Conservation (phyloP, 1,140 invertebrate genomes). For the Drosophila arizonae region DNA sequence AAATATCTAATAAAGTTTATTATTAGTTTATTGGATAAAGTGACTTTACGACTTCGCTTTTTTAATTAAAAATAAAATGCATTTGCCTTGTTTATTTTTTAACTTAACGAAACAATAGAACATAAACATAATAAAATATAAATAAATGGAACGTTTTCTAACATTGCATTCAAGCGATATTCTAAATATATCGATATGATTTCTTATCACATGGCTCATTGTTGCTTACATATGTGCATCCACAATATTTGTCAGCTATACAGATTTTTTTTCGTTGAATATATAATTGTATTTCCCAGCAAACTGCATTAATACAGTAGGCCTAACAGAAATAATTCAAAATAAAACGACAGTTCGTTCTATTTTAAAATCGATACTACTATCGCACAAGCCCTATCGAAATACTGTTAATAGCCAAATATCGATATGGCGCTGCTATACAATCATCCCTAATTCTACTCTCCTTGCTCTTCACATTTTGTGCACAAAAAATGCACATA, state of each 20-base stretch:
- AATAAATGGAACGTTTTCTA: slow-evolving; percentile 4
- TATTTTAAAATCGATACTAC: neutral
- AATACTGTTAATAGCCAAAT: neutral
- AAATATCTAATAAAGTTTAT: neutral
- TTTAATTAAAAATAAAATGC: no score
- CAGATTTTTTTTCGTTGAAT: no score
- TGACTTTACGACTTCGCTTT: neutral
- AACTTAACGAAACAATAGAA: slow-evolving; percentile 5
- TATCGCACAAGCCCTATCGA: neutral
- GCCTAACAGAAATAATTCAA: no score
- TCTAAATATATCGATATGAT: neutral
- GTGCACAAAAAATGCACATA: slow-evolving; percentile 34
- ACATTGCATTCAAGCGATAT: slow-evolving; percentile 1
- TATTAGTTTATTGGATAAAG: neutral
- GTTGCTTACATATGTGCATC: neutral
- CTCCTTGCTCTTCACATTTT: slow-evolving; percentile 19
- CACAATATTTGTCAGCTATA: neutral
- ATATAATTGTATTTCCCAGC: no score
- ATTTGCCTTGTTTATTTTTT: neutral
- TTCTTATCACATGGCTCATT: neutral
- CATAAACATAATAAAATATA: neutral
- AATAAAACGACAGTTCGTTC: no score
- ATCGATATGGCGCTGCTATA: neutral
- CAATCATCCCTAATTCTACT: slow-evolving; percentile 15
- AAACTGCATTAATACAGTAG: no score